Conservation (phyloP, 2,113 vertebrate genomes). For the Cryptotis parvus region DNA sequence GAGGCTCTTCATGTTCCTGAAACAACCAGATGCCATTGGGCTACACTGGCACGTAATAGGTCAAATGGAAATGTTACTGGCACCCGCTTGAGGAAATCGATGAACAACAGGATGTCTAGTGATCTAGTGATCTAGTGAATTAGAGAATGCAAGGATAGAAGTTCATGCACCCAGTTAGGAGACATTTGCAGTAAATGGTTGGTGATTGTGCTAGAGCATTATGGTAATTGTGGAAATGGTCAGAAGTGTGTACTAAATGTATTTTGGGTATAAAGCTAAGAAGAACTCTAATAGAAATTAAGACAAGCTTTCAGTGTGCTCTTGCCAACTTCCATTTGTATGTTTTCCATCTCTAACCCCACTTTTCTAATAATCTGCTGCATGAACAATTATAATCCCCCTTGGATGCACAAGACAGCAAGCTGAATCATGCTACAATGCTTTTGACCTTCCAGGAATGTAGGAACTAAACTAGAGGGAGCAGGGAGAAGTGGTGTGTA, state of each 20-base stretch:
- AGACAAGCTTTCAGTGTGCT: neutral
- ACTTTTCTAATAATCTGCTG: constrained; percentile 62
- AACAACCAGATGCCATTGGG: too few species aligned
- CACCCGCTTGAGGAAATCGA: too few species aligned
- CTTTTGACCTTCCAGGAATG: constrained; percentile 22
- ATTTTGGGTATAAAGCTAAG: constrained; percentile 10
- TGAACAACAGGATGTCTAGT: too few species aligned
- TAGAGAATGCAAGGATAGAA: neutral
- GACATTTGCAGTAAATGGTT: neutral
- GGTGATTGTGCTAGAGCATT: neutral
- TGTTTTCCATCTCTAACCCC: neutral
- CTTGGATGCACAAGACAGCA: constrained; percentile 53
- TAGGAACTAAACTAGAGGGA: neutral
- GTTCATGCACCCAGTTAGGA: neutral
- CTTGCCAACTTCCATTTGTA: constrained; percentile 41
- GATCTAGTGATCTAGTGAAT: too few species aligned
- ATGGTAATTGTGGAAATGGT: neutral
- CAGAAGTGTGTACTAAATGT: neutral
- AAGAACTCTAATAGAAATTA: neutral
- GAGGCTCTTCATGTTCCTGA: too few species aligned
- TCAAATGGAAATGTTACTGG: too few species aligned
- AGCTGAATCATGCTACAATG: neutral
- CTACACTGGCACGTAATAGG: too few species aligned
- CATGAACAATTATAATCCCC: constrained; percentile 58
- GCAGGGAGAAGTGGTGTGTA: neutral